Conservation (phyloP, 2,888 invertebrate species). For the Protonemura montana region DNA sequence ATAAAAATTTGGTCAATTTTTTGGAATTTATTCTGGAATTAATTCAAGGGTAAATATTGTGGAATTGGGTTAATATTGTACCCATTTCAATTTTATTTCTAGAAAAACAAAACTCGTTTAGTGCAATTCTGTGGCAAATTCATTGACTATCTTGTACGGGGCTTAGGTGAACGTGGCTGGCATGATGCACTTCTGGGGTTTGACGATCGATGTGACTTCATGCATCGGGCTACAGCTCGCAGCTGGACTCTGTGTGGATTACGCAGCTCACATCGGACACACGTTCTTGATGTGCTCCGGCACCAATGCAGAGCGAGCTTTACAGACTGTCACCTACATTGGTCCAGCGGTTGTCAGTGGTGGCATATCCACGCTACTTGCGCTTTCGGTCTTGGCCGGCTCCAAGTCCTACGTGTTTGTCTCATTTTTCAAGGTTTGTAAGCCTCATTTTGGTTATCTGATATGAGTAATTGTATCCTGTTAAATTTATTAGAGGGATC, state of each 20-base stretch:
- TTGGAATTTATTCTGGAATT: too few species aligned
- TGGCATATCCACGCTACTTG: conserved; percentile 78
- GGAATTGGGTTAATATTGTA: too few species aligned
- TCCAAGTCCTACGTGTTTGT: conserved; percentile 80
- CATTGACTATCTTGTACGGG: conserved; percentile 28
- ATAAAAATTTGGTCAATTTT: too few species aligned
- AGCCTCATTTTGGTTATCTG: background rate
- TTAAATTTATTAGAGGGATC: too few species aligned
- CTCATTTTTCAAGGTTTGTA: conserved; percentile 70
- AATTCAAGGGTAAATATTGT: too few species aligned
- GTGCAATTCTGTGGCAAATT: too few species aligned
- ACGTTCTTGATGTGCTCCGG: conserved; percentile 75
- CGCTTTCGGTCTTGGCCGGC: conserved; percentile 72
- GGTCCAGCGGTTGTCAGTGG: conserved; percentile 81
- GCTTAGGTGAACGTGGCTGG: conserved; percentile 72
- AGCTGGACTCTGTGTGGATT: conserved; percentile 84
- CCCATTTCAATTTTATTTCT: too few species aligned
- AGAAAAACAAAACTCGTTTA: too few species aligned
- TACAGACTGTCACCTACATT: conserved; percentile 73
- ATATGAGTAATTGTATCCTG: too few species aligned
- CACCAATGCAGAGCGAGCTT: conserved; percentile 61
- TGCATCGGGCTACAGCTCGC: conserved; percentile 82
- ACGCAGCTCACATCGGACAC: conserved; percentile 82
- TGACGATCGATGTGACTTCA: conserved; percentile 82
- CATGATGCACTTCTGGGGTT: conserved; percentile 81